Percentiles rank a stretch among this genome's conserved stretches.
These are phyloP conservation scores for Lanistes nyassanus DNA, from an alignment of 1,140 invertebrate species.

Conservation along the genomic window DNA sequence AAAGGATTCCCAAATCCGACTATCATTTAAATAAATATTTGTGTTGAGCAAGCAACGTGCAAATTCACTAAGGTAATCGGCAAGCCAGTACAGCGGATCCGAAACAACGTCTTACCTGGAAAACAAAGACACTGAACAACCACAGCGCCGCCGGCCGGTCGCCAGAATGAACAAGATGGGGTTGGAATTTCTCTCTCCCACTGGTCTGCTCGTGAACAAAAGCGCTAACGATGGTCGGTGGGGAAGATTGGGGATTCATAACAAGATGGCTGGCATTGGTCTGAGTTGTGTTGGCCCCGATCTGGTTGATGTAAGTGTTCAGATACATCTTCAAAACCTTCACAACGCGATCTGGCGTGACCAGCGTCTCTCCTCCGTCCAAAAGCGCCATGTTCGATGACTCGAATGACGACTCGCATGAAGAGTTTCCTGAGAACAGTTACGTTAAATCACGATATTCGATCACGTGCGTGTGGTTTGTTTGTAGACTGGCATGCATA, in stretches of 20 bases:
- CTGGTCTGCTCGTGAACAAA: background rate
- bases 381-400: constrained; percentile 2
- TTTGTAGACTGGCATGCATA: too few species aligned
- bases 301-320: background rate
- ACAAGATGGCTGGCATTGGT: background rate
- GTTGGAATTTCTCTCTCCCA: background rate
- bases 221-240: background rate
- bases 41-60: too few species aligned
- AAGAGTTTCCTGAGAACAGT: too few species aligned
- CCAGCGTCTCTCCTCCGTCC: background rate
- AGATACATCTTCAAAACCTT: background rate
- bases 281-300: background rate
- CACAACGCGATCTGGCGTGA: background rate
- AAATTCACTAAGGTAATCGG: too few species aligned
- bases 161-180: background rate
- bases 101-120: constrained; percentile 20
- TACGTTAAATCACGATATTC: too few species aligned
- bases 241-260: background rate
- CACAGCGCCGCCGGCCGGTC: background rate
- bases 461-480: too few species aligned
- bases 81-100: too few species aligned
- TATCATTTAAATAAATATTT: background rate
- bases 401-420: background rate
- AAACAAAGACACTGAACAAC: constrained; percentile 12
- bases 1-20: background rate